These are phyloP conservation scores for Microtus richardsoni DNA, from an alignment of 2,113 vertebrate species.

Conservation along the genomic window DNA sequence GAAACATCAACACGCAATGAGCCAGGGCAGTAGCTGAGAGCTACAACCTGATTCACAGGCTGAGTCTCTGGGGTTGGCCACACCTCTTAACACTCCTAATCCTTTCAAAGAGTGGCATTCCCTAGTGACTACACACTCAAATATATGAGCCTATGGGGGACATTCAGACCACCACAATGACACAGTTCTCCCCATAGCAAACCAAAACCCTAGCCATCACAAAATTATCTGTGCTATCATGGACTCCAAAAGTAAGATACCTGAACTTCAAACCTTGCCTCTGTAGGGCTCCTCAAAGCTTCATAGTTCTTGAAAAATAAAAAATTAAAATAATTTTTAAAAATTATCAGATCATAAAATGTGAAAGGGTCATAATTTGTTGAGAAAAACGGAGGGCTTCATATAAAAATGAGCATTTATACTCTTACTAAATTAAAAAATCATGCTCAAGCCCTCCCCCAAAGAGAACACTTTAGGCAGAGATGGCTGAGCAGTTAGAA, in stretches of 20 bases:
- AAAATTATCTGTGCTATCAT: constrained; percentile 29
- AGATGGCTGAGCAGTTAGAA: background rate
- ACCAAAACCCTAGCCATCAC: background rate
- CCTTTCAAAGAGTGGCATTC: background rate
- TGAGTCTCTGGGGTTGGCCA: background rate
- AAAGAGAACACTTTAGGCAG: background rate
- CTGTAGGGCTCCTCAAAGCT: constrained; percentile 1
- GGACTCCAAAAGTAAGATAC: constrained; percentile 43
- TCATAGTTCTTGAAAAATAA: constrained; percentile 33
- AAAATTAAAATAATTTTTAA: constrained; percentile 50
- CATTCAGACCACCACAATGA: background rate
- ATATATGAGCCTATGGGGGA: background rate
- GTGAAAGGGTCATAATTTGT: background rate
- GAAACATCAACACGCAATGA: background rate
- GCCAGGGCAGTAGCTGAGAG: background rate
- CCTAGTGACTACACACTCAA: background rate
- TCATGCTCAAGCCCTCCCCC: background rate
- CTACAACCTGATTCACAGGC: background rate
- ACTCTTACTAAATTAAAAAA: constrained; percentile 4
- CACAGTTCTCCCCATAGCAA: background rate
- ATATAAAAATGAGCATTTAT: constrained; percentile 34
- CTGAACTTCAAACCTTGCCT: background rate
- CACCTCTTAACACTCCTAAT: background rate
- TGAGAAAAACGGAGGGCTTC: background rate
- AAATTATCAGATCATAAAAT: background rate